Evolutionary conservation across 2,113 vertebrate species (phyloP), one percentile per base, ranked within the genome.

Genomic region (Irena cyanogastra): DNA sequence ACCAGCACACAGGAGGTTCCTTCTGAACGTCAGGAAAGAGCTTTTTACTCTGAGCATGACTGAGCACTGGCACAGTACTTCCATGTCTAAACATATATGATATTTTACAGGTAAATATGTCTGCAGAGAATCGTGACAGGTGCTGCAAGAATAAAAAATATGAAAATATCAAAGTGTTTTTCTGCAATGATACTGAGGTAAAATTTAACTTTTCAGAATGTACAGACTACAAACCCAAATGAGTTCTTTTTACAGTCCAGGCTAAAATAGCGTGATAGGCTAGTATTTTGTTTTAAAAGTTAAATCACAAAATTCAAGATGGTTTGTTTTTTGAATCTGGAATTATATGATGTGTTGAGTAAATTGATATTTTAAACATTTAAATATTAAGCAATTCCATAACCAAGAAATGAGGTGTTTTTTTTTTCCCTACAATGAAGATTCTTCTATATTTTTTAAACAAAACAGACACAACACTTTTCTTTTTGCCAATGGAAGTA

Each of bases 171-270:
- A 93, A 82, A 85, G 45, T 65, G n/a, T 80, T 95, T 61, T 93
- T 93, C 95, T 97, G 96, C 95, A 95, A 93, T 66, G 83, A 96
- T 61, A 83, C 85, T 87, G 82, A 96, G 96, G 97, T 97, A 97
- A 96, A 88, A 80, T 65, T 44, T 44, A 85, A 69, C 57, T 87
- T 94, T 44, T 83, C 23, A 59, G 45, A 79, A 79, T 80, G 75
- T 20, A 70, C 37, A 80, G 33, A 66, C n/a, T 52, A 77, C 35
- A 54, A 66, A 79, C 30, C 33, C 18, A 85, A 16, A 21, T 49
- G 23, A 23, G n/a, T 76, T 87, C 26, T 89, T 60, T 41, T 31
- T 63, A 70, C 56, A 56, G 31, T 42, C 16, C 37, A 41, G 49
- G 35, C 65, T 45, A 94, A 45, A 50, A 69, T 18, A 57, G 26